These are phyloP conservation scores for Sesia apiformis DNA, from an alignment of 2,888 invertebrate species.

Conservation along the genomic window DNA sequence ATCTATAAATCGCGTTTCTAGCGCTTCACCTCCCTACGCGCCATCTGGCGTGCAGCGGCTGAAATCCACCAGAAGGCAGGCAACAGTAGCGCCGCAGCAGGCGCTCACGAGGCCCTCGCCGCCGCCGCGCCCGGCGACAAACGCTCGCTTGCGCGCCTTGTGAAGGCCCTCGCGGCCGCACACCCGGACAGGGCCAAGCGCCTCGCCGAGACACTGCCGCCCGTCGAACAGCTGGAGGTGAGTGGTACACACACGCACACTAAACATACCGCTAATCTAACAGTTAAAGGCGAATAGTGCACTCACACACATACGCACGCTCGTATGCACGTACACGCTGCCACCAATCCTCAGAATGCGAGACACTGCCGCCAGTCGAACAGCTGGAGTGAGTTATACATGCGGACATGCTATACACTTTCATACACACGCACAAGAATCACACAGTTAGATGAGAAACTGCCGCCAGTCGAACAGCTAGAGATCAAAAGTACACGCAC, in stretches of 20 bases:
- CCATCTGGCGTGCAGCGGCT: conserved; percentile 90
- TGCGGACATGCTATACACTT: too few species aligned
- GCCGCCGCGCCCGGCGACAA: conserved; percentile 83
- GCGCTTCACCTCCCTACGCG: conserved; percentile 74
- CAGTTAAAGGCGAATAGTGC: conserved; percentile 34
- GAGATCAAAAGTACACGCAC: conserved; percentile 69
- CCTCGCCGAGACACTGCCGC: conserved; percentile 56
- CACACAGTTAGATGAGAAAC: too few species aligned
- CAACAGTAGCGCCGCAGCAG: conserved; percentile 82
- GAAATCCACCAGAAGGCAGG: conserved; percentile 87
- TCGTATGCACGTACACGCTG: conserved; percentile 91
- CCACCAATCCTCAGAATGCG: conserved; percentile 86
- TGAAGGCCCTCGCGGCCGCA: conserved; percentile 89
- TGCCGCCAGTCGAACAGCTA: too few species aligned
- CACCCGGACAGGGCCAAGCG: conserved; percentile 85
- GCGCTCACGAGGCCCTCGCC: conserved; percentile 78
- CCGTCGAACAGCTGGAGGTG: conserved; percentile 43
- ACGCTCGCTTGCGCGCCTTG: conserved; percentile 89
- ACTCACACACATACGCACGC: conserved; percentile 83
- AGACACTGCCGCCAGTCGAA: conserved; percentile 58
- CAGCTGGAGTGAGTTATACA: conserved; percentile 37
- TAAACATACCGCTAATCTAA: too few species aligned
- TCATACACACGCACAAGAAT: too few species aligned
- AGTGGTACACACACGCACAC: not conserved
- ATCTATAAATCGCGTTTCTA: conserved; percentile 5